Evolutionary conservation across 2,888 invertebrate species (phyloP).

Genomic region (Dynastes grantii): DNA sequence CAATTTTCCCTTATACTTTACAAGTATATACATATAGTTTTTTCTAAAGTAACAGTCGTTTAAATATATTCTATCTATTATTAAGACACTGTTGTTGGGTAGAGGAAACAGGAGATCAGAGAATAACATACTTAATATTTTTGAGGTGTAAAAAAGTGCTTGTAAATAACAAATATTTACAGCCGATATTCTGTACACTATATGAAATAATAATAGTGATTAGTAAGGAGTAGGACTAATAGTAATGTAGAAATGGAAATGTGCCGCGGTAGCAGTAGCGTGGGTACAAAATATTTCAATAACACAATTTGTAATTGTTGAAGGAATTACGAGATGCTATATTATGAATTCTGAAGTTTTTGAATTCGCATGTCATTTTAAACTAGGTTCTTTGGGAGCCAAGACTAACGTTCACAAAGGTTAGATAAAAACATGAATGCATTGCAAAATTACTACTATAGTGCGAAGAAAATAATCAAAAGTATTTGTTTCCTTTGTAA

Average conservation of each 20-base stretch:
- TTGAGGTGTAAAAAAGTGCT: no score
- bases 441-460: no score
- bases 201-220: slow-evolving; percentile 1
- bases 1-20: not conserved
- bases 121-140: slow-evolving; percentile 11
- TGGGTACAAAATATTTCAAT: not conserved
- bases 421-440: no score
- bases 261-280: slow-evolving; percentile 12
- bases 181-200: not conserved
- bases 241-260: not conserved
- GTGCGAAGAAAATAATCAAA: no score
- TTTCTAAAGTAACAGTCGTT: not conserved
- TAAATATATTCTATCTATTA: not conserved
- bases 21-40: no score
- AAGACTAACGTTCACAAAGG: no score
- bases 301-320: no score
- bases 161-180: not conserved
- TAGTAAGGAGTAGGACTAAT: not conserved
- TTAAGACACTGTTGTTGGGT: not conserved
- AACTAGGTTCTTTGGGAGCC: no score
- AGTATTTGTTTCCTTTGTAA: no score
- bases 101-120: not conserved
- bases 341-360: no score
- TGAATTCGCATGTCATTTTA: no score
- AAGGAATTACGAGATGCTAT: no score